Evolutionary conservation across 2,113 vertebrate genomes (phyloP).

Genomic region (Tyrannus savana): DNA sequence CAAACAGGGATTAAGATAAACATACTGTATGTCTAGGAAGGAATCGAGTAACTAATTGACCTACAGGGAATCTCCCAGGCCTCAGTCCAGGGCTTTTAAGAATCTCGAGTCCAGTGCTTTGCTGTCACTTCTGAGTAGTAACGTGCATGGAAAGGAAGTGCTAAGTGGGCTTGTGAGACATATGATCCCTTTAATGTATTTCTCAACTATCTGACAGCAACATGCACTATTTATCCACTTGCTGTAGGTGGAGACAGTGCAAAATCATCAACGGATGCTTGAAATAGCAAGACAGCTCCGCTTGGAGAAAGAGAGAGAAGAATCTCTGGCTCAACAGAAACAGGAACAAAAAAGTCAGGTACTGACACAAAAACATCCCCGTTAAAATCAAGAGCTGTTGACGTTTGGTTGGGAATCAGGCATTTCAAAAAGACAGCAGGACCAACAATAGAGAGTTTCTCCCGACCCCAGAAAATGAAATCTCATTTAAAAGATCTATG

Average conservation of each 20-base stretch:
- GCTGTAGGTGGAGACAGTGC: slow-evolving; percentile 96
- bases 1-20: slow-evolving; percentile 79
- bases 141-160: slow-evolving; percentile 67
- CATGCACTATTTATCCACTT: slow-evolving; percentile 65
- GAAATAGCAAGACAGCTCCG: slow-evolving; percentile 93
- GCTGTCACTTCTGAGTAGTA: slow-evolving; percentile 71
- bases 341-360: slow-evolving; percentile 97
- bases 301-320: slow-evolving; percentile 93
- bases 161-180: slow-evolving; percentile 70
- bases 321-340: slow-evolving; percentile 90
- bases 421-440: not conserved
- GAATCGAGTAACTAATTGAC: slow-evolving; percentile 72
- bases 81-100: slow-evolving; percentile 69
- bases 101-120: slow-evolving; percentile 42
- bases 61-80: slow-evolving; percentile 71
- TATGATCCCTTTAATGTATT: slow-evolving; percentile 57
- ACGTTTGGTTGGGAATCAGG: not conserved
- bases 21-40: slow-evolving; percentile 63
- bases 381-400: not conserved
- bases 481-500: not conserved
- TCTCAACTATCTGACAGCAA: slow-evolving; percentile 70
- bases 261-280: slow-evolving; percentile 94
- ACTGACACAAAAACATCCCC: slow-evolving; percentile 13
- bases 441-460: not conserved
- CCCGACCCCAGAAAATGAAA: not conserved